phyloP scores from a whole-genome alignment of 2,888 invertebrate species.

The Leptinotarsa peninsularis region DNA sequence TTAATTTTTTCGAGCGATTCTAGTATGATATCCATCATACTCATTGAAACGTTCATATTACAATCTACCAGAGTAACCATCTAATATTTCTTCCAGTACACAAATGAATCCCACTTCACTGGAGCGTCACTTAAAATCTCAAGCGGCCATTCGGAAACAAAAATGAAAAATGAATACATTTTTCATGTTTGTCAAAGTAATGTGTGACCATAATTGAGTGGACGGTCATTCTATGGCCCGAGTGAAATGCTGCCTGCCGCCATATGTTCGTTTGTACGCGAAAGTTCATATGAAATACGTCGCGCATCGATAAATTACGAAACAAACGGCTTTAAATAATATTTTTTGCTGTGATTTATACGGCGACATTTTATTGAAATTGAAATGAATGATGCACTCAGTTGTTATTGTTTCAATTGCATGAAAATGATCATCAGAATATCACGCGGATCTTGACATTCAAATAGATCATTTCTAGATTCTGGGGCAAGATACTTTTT shows the following conservation, averaged over 20 bases:
- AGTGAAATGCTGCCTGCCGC: conserved; percentile 17
- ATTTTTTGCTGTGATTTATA: conserved; percentile 42
- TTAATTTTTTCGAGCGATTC: neutral
- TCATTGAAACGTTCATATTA: neutral
- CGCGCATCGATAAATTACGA: conserved; percentile 41
- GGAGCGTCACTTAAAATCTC: conserved; percentile 36
- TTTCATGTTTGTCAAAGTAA: conserved; percentile 57
- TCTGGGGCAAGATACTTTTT: no score
- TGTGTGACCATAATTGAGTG: conserved; percentile 54
- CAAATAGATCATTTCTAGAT: no score
- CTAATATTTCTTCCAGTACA: conserved; percentile 30
- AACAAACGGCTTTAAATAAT: conserved; percentile 42
- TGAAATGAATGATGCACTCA: neutral
- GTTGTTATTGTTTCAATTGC: no score
- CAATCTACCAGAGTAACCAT: neutral
- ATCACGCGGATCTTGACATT: no score
- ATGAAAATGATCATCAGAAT: no score
- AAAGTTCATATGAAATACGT: conserved; percentile 36
- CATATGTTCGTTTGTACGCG: conserved; percentile 22
- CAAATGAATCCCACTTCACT: conserved; percentile 25
- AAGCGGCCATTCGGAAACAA: conserved; percentile 37
- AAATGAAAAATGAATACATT: conserved; percentile 49
- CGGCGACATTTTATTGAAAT: conserved; percentile 26
- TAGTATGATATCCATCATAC: neutral
- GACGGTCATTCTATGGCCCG: conserved; percentile 24